Percentiles rank a stretch among this genome's conserved stretches.
These are phyloP conservation scores for Corvus moneduloides DNA, from an alignment of 2,113 vertebrate genomes.

Conservation along the genomic window DNA sequence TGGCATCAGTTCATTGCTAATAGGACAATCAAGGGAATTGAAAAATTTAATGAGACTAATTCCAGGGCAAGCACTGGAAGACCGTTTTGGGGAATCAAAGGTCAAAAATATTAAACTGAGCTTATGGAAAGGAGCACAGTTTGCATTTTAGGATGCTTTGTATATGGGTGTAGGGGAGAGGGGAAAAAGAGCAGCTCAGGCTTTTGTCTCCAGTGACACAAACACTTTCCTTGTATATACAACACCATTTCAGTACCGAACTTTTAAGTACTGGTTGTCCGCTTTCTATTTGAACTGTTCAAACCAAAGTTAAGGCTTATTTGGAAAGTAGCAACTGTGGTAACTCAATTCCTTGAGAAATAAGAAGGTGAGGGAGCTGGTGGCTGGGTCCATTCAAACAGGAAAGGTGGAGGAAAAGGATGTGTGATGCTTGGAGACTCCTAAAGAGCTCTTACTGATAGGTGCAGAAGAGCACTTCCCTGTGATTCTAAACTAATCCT, in stretches of 20 bases:
- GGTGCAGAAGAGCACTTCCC: background rate
- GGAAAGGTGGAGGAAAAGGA: background rate
- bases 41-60: background rate
- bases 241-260: background rate
- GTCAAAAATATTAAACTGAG: background rate
- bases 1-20: background rate
- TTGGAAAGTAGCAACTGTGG: background rate
- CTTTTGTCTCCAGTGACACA: background rate
- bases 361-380: background rate
- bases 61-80: background rate
- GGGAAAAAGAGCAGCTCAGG: background rate
- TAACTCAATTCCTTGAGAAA: background rate
- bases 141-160: background rate
- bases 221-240: background rate
- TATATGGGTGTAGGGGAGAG: background rate
- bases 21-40: background rate
- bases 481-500: background rate
- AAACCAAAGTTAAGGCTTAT: background rate
- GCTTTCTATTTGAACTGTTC: background rate
- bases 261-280: background rate
- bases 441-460: accelerated
- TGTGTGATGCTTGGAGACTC: accelerated
- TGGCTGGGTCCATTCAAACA: background rate
- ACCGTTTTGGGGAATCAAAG: background rate
- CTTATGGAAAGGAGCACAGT: background rate